A percentile compares a stretch with the other conserved stretches of the same genome.
These are phyloP conservation scores for Platycnemis pennipes DNA, from an alignment of 2,888 invertebrate species.

Conservation along the genomic window DNA sequence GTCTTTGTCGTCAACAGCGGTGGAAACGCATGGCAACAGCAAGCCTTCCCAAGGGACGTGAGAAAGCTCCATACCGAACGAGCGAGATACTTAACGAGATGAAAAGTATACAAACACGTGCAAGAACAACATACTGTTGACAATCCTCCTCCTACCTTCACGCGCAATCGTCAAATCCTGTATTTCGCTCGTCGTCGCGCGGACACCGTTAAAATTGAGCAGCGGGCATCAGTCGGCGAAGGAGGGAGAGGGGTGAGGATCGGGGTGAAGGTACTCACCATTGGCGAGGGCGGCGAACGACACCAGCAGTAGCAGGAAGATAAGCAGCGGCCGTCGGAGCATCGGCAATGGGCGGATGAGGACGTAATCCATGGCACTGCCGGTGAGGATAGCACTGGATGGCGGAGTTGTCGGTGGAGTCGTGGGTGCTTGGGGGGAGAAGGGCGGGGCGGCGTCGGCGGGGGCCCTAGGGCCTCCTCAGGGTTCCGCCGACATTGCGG, in stretches of 20 bases:
- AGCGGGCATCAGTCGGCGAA: background rate
- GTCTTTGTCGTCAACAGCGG: too few species aligned
- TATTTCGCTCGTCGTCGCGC: background rate
- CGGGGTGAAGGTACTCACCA: slow-evolving; percentile 21
- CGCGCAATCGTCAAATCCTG: too few species aligned
- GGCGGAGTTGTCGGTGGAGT: background rate
- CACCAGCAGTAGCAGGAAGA: background rate
- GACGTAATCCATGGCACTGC: slow-evolving; percentile 62
- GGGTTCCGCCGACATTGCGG: slow-evolving; percentile 40
- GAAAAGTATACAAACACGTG: background rate
- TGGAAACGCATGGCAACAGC: background rate
- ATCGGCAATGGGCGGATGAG: background rate
- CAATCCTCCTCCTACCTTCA: too few species aligned
- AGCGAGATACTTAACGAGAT: too few species aligned
- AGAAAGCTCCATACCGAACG: background rate
- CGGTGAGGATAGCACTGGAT: slow-evolving; percentile 19
- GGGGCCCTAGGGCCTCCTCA: slow-evolving; percentile 31
- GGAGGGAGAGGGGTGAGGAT: background rate
- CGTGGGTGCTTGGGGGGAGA: slow-evolving; percentile 40
- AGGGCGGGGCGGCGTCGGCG: slow-evolving; percentile 58
- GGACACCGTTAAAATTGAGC: background rate
- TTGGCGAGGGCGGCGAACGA: background rate
- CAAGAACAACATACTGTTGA: background rate
- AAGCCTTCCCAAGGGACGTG: background rate
- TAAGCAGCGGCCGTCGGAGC: slow-evolving; percentile 25